Evolutionary conservation across 2,888 invertebrate genomes (phyloP).

Genomic region (Crocallis elinguaria): DNA sequence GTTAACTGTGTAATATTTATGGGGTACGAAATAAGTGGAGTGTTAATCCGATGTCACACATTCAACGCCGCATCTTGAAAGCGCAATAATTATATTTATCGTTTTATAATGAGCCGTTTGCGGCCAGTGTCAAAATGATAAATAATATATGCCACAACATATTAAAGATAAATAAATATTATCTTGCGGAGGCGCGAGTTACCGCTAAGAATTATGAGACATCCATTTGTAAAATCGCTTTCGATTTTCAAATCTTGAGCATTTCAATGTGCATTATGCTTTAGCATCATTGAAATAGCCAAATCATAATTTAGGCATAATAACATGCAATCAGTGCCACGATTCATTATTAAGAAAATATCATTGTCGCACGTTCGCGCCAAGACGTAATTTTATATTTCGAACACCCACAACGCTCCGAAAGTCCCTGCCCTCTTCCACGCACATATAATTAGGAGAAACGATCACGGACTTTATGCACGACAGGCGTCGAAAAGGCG

Average conservation of each 20-base stretch:
- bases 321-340: constrained; percentile 58
- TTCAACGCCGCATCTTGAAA: constrained; percentile 68
- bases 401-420: constrained; percentile 80
- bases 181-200: neutral
- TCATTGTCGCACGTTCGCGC: constrained; percentile 77
- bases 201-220: neutral
- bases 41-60: constrained; percentile 63
- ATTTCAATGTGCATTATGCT: neutral
- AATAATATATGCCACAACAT: constrained; percentile 29
- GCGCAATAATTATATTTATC: constrained; percentile 80
- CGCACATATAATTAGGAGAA: constrained; percentile 80
- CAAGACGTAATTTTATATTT: constrained; percentile 78
- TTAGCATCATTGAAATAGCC: constrained; percentile 42
- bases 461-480: constrained; percentile 76
- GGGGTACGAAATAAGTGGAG: constrained; percentile 62
- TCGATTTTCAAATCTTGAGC: no score
- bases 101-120: constrained; percentile 80
- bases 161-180: constrained; percentile 17
- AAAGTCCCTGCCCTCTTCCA: constrained; percentile 63
- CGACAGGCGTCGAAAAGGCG: constrained; percentile 82
- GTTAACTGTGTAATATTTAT: constrained; percentile 70
- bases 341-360: constrained; percentile 62
- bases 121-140: constrained; percentile 51
- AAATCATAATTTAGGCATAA: constrained; percentile 55
- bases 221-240: neutral